Percentiles rank a stretch among this genome's conserved stretches.
Evolutionary conservation across 2,888 invertebrate species (phyloP).

Genomic region (Euzetes globulus): DNA sequence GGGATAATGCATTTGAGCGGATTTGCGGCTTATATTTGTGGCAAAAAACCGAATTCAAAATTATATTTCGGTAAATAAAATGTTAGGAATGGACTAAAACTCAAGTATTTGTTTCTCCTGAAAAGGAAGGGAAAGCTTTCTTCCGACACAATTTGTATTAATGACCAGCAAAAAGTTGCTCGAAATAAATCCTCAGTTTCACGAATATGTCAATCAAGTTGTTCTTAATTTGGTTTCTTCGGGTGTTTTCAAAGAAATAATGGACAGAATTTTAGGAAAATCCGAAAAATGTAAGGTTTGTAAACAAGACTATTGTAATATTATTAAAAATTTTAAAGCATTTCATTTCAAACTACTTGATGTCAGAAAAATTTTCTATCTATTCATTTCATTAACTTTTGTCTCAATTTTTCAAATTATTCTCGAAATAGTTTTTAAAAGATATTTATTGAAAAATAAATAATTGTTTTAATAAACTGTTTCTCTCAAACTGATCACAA

Average conservation of each 20-base stretch:
- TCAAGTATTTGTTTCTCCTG: too few relatives aligned
- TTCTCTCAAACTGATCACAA: too few relatives aligned
- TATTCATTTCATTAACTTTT: background rate
- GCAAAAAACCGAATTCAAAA: background rate
- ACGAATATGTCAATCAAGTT: background rate
- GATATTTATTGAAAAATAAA: too few relatives aligned
- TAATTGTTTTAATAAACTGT: too few relatives aligned
- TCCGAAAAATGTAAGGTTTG: background rate
- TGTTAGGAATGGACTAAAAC: too few relatives aligned
- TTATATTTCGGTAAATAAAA: background rate
- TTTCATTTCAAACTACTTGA: background rate
- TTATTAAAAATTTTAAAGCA: background rate
- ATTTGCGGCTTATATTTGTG: background rate
- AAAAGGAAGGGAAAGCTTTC: background rate
- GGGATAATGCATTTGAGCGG: background rate
- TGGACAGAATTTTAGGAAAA: background rate
- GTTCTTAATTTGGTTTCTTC: background rate
- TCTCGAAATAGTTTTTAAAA: too few relatives aligned
- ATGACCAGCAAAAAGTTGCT: background rate
- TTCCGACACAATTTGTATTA: background rate
- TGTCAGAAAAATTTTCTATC: background rate
- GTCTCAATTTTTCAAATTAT: background rate
- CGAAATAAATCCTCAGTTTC: background rate
- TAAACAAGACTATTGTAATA: background rate
- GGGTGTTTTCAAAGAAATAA: background rate